Conservation (phyloP, 2,888 invertebrate genomes). For the Cerceris rybyensis region DNA sequence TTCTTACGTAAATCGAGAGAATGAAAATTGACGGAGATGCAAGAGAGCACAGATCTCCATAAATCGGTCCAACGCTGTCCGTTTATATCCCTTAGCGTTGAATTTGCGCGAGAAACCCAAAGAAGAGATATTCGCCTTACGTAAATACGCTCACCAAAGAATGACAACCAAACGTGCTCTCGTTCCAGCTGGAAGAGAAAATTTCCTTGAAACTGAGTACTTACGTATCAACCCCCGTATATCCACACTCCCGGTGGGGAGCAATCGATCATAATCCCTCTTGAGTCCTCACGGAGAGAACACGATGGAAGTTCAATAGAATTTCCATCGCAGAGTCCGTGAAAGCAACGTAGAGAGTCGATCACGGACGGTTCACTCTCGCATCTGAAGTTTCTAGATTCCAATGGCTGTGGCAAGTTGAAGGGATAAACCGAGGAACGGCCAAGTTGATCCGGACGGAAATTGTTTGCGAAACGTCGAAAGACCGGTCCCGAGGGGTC, state of each 20-base stretch:
- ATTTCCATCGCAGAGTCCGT: slow-evolving; percentile 24
- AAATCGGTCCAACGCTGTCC: no score
- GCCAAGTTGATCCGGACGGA: no score
- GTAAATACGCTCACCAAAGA: slow-evolving; percentile 2
- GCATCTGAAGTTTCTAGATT: slow-evolving; percentile 11
- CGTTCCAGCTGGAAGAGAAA: not conserved
- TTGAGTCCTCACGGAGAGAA: slow-evolving; percentile 4
- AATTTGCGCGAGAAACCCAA: not conserved
- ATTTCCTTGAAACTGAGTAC: slow-evolving; percentile 1
- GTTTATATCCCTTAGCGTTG: not conserved
- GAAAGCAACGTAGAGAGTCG: slow-evolving; percentile 11
- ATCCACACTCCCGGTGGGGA: not conserved
- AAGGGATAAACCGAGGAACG: slow-evolving; percentile 6
- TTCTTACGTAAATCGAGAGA: not conserved
- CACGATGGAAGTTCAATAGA: slow-evolving; percentile 11
- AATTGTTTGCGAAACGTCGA: no score
- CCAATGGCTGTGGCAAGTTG: slow-evolving; percentile 10
- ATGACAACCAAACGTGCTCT: not conserved
- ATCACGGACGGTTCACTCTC: not conserved
- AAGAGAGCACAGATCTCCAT: not conserved
- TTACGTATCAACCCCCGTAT: not conserved
- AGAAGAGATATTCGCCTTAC: slow-evolving; percentile 1
- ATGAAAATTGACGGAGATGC: not conserved
- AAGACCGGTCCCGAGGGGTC: no score
- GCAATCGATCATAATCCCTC: slow-evolving; percentile 31